phyloP scores from a whole-genome alignment of 1,140 invertebrate species.

The Hydropsyche tenuis region DNA sequence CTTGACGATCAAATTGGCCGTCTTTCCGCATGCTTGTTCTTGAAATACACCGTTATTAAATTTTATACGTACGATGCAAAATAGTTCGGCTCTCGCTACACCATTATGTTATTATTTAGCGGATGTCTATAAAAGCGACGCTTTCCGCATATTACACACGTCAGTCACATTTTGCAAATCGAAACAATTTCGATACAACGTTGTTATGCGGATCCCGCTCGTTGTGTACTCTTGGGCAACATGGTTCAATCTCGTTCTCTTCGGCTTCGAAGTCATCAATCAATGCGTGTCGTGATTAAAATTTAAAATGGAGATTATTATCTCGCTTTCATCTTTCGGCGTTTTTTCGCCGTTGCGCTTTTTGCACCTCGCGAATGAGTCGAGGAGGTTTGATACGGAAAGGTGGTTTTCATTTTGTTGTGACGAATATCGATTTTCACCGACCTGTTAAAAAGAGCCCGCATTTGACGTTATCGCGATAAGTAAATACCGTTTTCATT shows the following conservation, averaged over 20 bases:
- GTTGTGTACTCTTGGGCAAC: background rate
- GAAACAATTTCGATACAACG: background rate
- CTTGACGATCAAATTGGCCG: slow-evolving; percentile 18
- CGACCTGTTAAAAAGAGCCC: background rate
- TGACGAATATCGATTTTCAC: slow-evolving; percentile 5
- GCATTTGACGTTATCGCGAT: slow-evolving; percentile 12
- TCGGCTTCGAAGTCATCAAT: slow-evolving; percentile 23
- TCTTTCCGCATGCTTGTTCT: slow-evolving; percentile 27
- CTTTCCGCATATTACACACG: too few relatives aligned
- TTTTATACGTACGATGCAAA: slow-evolving; percentile 3
- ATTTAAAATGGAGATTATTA: slow-evolving; percentile 43
- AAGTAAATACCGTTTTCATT: slow-evolving; percentile 22
- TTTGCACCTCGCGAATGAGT: background rate
- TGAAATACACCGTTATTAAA: slow-evolving; percentile 15
- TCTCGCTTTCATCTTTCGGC: background rate
- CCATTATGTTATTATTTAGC: background rate
- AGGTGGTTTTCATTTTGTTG: too few relatives aligned
- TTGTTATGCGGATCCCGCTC: too few relatives aligned
- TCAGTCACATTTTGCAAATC: background rate
- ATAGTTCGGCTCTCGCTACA: slow-evolving; percentile 19
- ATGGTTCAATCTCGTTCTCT: background rate
- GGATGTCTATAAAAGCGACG: background rate
- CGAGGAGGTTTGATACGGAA: background rate
- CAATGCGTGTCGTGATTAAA: slow-evolving; percentile 41
- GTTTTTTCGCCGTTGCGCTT: background rate